phyloP scores from a whole-genome alignment of 2,888 invertebrate genomes.

The Dromius quadrimaculatus region DNA sequence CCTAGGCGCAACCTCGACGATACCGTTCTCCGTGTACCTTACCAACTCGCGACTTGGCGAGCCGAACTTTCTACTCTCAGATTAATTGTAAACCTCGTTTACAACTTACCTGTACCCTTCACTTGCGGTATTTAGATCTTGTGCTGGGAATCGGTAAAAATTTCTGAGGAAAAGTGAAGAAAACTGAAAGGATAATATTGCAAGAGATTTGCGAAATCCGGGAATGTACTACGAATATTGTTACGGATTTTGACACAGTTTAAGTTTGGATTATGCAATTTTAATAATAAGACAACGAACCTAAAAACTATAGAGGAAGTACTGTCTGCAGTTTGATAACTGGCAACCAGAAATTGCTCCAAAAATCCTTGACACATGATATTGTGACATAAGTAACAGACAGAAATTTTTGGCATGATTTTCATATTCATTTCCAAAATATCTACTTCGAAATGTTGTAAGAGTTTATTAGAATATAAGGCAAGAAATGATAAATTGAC shows the following conservation, averaged over 20 bases:
- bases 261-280: constrained; percentile 20
- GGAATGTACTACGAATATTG: constrained; percentile 7
- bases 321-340: no score
- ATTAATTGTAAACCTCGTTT: constrained; percentile 12
- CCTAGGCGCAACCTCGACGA: neutral
- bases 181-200: neutral
- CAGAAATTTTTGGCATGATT: no score
- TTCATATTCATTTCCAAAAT: no score
- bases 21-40: constrained; percentile 15
- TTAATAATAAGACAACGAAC: no score
- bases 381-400: no score
- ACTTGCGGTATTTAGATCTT: constrained; percentile 51
- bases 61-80: constrained; percentile 44
- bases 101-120: constrained; percentile 47
- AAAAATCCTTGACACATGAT: no score
- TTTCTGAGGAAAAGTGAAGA: neutral
- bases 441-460: no score
- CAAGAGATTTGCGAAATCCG: neutral
- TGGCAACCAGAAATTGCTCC: no score
- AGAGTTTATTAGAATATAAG: no score
- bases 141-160: neutral
- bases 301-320: no score
- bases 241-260: constrained; percentile 38
- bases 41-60: constrained; percentile 25
- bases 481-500: no score